Base-by-base conservation (phyloP, 2,888 invertebrate species). In the Dichetophora obliterata region DNA sequence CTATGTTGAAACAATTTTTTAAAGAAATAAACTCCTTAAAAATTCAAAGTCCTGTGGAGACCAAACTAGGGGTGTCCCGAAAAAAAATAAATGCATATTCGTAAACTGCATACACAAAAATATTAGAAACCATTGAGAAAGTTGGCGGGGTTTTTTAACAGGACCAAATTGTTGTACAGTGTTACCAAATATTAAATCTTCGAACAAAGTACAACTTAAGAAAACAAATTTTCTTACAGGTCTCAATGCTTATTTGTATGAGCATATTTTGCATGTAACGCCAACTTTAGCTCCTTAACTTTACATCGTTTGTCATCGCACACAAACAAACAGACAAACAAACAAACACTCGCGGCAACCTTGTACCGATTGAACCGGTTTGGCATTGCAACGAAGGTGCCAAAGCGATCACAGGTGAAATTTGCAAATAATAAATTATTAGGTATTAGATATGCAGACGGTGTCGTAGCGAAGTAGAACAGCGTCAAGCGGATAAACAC, bases 371-470 rank as follows among this genome's bases (percentile, higher is more conserved):
- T n/a, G 63, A 63, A 34, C 34, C n/a, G 54, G 63, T 16, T 31
- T 31, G 14, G 37, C 37, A 65, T 31, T 54, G 54, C 11, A 22
- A 43, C 66, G 43, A 43, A 69, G 69, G 69, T 69, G 69, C 48
- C 69, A 69, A 69, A 69, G 69, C 69, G 69, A 69, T 50, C 50
- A 69, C 69, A 69, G 69, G 69, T 69, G 69, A 69, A 69, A 69
- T 69, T 69, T 31, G 31, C 50, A 31, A 50, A 22, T 50, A 69
- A 69, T 69, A 69, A 69, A 69, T 69, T 69, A 69, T 69, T 24
- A 52, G 5, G 31, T 50, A 69, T 69, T 52, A 69, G 69, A 50
- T 69, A 50, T 69, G 52, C 24, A 31, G 52, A 50, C 69, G 24
- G 27, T 48, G 24, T 43, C 19, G 19, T 22, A 24, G 48, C 22